phyloP scores from a whole-genome alignment of 2,888 invertebrate species.

The Tyria jacobaeae region DNA sequence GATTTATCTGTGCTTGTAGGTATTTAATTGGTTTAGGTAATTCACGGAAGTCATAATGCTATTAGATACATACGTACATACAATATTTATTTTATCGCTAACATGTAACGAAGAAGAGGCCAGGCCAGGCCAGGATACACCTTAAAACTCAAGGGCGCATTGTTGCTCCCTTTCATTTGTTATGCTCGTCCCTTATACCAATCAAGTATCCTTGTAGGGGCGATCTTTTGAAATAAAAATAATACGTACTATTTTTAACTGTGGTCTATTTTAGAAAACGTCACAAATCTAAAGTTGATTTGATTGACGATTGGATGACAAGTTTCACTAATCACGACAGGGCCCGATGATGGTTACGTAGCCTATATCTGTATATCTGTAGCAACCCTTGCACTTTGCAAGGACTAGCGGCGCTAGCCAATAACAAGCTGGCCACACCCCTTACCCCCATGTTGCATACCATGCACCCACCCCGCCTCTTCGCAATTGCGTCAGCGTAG shows the following conservation, averaged over 20 bases:
- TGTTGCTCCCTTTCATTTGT: slow-evolving; percentile 12
- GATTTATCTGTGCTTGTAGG: too few relatives aligned
- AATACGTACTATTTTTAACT: too few relatives aligned
- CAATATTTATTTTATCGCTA: too few relatives aligned
- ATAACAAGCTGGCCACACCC: slow-evolving; percentile 65
- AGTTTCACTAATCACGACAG: slow-evolving; percentile 9
- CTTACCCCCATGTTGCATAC: slow-evolving; percentile 52
- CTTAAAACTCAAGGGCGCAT: slow-evolving; percentile 15
- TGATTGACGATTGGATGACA: neutral
- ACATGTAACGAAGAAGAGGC: neutral
- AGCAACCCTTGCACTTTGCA: slow-evolving; percentile 42
- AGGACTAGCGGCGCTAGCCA: slow-evolving; percentile 51
- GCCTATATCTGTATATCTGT: slow-evolving; percentile 3
- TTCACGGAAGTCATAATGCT: too few relatives aligned
- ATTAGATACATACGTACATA: too few relatives aligned
- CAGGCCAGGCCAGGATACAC: neutral
- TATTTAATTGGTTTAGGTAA: too few relatives aligned
- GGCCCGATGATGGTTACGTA: slow-evolving; percentile 23
- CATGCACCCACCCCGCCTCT: slow-evolving; percentile 51
- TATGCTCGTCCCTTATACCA: slow-evolving; percentile 9
- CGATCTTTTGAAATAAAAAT: slow-evolving; percentile 9
- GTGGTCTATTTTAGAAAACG: neutral
- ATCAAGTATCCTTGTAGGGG: slow-evolving; percentile 7
- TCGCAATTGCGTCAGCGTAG: slow-evolving; percentile 17
- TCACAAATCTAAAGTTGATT: too few relatives aligned